Base-by-base conservation (phyloP, 2,113 vertebrate species). In the Symphodus melops region DNA sequence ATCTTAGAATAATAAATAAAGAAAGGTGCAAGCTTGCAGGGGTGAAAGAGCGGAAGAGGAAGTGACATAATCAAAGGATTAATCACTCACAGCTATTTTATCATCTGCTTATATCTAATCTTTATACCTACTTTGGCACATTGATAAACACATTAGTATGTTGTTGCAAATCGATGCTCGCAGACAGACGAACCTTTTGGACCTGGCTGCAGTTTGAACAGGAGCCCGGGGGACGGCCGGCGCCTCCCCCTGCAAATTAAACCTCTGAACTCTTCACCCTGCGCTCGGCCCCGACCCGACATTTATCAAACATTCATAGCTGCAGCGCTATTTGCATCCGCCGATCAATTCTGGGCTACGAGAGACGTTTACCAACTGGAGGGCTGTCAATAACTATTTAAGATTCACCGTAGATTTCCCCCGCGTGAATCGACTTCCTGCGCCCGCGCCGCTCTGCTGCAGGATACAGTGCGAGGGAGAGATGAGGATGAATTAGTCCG, bases 301-400 rank as follows among this genome's bases (percentile, higher is more conserved):
- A 82, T 88, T 88, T 81, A 86, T 89, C 83, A 89, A 81, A 88
- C 79, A 77, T 87, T 89, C 68, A 84, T 70, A 81, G 75, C 80
- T 17, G 81, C 69, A 33, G 39, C 61, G 65, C 67, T 52, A 83
- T 90, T 87, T 84, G 85, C 79, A 86, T 85, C 74, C 71, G 44
- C 68, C 79, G 77, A 89, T 89, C 85, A 86, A 88, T 90, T 75
- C 51, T 9, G 17, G 41, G 57, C 62, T 59, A 56, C 1, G 33
- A 77, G 64, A 67, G 69, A 74, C 80, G 65, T 88, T 89, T 88
- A 77, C 82, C 73, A 86, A 84, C 82, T 68, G 81, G 52, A 79
- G 69, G 56, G 68, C 72, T 82, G 72, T 91, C 87, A 83, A 84
- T 92, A 86, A 72, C 69, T 79, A 60, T 87, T 77, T 85, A 85